Percentiles rank a stretch among this genome's conserved stretches.
Evolutionary conservation across 30 jellyfish, hydroid and myxozoan genomes (phyloP).

Genomic region (Aurelia sp.): DNA sequence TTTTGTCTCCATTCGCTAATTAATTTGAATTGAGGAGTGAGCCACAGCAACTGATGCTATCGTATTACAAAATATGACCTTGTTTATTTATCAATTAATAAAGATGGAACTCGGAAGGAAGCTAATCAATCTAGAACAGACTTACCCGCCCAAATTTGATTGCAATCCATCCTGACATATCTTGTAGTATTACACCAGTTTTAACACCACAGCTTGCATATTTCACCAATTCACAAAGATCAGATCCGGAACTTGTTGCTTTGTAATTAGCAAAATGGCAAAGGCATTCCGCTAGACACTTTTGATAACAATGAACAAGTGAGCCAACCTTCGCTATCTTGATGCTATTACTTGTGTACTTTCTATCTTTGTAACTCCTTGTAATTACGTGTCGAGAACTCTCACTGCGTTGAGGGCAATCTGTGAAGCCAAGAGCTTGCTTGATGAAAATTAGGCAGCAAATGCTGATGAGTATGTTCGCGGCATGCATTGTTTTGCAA

Average conservation of each 20-base stretch:
- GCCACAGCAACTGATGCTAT: too few species aligned
- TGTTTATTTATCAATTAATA: too few species aligned
- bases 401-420: not conserved
- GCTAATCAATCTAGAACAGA: not conserved
- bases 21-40: too few species aligned
- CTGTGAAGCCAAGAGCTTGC: not conserved
- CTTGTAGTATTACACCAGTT: slow-evolving; percentile 1
- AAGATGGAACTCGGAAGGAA: too few species aligned
- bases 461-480: too few species aligned
- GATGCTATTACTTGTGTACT: not conserved
- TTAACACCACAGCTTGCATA: slow-evolving; percentile 17
- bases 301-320: slow-evolving; percentile 8
- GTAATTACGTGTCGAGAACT: not conserved
- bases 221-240: slow-evolving; percentile 27
- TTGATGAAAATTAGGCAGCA: too few species aligned
- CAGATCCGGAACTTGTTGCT: not conserved
- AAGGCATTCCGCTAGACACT: slow-evolving; percentile 43
- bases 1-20: too few species aligned
- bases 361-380: not conserved
- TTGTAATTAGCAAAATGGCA: slow-evolving; percentile 49
- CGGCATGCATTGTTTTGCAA: too few species aligned
- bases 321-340: not conserved
- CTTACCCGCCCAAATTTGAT: slow-evolving; percentile 21
- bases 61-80: too few species aligned
- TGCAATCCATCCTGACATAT: slow-evolving; percentile 14